Evolutionary conservation across 2,888 invertebrate species (phyloP), one percentile per base, ranked within the genome.

Genomic region (Chymomyza fuscimana): DNA sequence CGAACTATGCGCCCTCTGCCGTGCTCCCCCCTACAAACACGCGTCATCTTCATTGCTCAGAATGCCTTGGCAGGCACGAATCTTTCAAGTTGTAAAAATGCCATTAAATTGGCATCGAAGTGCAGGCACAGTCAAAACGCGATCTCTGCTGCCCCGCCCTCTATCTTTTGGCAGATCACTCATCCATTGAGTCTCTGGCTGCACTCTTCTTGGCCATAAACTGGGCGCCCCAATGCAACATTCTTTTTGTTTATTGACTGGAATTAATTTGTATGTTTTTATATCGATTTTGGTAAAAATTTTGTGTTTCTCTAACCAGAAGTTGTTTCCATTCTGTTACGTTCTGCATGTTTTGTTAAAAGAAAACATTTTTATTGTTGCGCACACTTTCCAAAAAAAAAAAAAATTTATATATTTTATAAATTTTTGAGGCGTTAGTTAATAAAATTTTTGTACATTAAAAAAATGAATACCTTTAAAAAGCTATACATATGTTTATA

Each of bases 21-120:
- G 51, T 59, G 15, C 51, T 32, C 70, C 68, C 50, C 32, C 16
- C 56, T 9, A 4, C 54, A 32, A 9, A 58, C 76, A 77, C 73
- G 22, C 76, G 81, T 78, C 87, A 88, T 88, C 86, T 32, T 32
- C 9, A 9, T 32, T 4, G 7, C 86, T 81, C 82, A 86, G 82
- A 87, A 86, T 86, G 81, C 81, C 79, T 78, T 81, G 82, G 81
- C 81, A 86, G 85, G 89, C 90, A 90, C 90, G 90, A 90, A 89
- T 89, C 88, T 88, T 84, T 80, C 82, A 86, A 89, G 90, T 87
- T 89, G 87, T 90, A 90, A 90, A 90, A 90, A 90, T 80, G 89
- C 90, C 87, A 90, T 90, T 90, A 90, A 90, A 90, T 90, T 90
- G 87, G 86, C 90, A 88, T 86, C 78, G 78, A 85, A 84, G 87